Percentiles rank a stretch among this genome's conserved stretches.
Evolutionary conservation across 2,113 vertebrate genomes (phyloP).

Genomic region (Neoarius graeffei): DNA sequence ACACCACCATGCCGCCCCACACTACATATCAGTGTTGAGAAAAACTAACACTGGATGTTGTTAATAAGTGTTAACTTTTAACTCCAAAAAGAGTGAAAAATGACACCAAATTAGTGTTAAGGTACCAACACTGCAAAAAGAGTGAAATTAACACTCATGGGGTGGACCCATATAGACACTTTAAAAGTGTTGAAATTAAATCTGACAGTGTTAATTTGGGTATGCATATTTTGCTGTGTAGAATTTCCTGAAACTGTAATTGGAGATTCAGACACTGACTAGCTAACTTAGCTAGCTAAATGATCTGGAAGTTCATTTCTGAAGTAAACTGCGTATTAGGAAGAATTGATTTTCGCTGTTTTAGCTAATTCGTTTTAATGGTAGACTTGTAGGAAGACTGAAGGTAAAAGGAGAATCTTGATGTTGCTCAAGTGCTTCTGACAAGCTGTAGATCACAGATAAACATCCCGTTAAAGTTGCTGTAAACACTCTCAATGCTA

Average conservation of each 20-base stretch:
- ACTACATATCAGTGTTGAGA: no score
- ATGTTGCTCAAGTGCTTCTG: neutral
- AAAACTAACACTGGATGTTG: no score
- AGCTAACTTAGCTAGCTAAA: neutral
- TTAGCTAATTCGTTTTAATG: neutral
- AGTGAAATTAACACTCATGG: no score
- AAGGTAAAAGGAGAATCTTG: neutral
- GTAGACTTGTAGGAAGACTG: neutral
- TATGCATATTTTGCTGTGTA: no score
- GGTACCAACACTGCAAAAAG: no score
- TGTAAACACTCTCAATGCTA: neutral
- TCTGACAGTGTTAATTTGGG: no score
- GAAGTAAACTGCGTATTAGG: neutral
- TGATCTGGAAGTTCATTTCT: neutral
- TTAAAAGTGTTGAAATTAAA: no score
- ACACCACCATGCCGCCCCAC: no score
- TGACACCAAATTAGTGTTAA: no score
- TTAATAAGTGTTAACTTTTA: no score
- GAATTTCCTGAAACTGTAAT: neutral
- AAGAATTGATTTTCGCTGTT: neutral
- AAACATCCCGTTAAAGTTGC: neutral
- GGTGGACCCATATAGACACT: no score
- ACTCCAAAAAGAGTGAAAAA: no score
- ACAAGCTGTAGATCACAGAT: neutral
- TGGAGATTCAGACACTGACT: neutral